phyloP scores from a whole-genome alignment of 2,888 invertebrate genomes.

The Thecocarcelia acutangulata region DNA sequence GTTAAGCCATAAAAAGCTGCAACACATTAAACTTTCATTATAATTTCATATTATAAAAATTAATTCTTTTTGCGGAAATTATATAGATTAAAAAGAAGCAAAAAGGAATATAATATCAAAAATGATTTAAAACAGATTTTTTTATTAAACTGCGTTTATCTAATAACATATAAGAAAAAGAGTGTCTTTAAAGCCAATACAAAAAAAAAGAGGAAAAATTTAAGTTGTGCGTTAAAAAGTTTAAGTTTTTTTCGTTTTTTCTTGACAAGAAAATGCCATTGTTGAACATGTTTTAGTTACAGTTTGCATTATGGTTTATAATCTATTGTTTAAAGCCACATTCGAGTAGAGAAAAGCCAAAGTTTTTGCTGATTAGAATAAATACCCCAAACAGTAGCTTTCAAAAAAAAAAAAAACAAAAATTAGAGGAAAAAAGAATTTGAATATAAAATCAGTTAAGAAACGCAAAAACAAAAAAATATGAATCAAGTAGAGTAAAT shows the following conservation, averaged over 20 bases:
- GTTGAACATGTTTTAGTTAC: conserved; percentile 45
- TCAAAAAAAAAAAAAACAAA: neutral
- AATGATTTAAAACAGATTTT: conserved; percentile 8
- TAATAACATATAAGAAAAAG: neutral
- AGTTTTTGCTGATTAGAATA: conserved; percentile 61
- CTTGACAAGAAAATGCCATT: conserved; percentile 39
- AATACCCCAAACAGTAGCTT: conserved; percentile 16
- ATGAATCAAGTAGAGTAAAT: conserved; percentile 18
- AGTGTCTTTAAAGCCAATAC: neutral
- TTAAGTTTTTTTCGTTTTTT: no score
- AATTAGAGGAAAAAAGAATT: neutral
- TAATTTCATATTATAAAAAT: conserved; percentile 56
- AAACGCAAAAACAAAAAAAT: neutral
- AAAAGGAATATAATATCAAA: neutral
- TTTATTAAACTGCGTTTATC: neutral
- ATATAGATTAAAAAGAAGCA: conserved; percentile 1
- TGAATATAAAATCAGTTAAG: conserved; percentile 11
- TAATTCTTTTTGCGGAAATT: conserved; percentile 33
- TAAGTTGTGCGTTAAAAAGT: conserved; percentile 8
- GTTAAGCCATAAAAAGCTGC: conserved; percentile 27
- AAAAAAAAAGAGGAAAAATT: conserved; percentile 1
- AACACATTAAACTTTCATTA: conserved; percentile 39
- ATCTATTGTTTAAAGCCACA: conserved; percentile 62
- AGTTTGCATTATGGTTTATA: conserved; percentile 49
- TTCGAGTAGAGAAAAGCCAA: conserved; percentile 18